Evolutionary conservation across 2,113 vertebrate species (phyloP), one percentile per base, ranked within the genome.

Genomic region (Aleadryas rufinucha): DNA sequence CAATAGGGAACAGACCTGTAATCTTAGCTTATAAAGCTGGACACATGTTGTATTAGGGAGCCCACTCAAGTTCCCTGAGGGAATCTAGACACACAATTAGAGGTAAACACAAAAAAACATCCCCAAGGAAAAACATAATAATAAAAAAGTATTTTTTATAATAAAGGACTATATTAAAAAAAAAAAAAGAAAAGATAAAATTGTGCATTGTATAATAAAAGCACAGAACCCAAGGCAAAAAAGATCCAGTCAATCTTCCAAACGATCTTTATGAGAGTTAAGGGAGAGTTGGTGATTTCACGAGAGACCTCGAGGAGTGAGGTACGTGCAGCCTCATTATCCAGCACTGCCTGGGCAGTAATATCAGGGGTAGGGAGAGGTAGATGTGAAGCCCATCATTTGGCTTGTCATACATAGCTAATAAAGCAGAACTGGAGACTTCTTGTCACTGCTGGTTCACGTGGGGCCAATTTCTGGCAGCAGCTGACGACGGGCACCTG

Each of bases 151-250:
- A 27, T 75, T 84, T 89, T 90, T 95, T 90, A 95, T 93, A 96
- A 95, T 94, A 93, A 96, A 88, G 69, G 61, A 92, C 65, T 59
- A 89, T 88, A 96, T 97, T 95, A 95, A 91, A 87, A 95, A 91
- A 35, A 53, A 50, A 91, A 61, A 52, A 53, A 47, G 28, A 61
- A 87, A 68, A 44, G 35, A 63, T 15, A 13, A 75, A 68, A 15
- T 81, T 87, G 69, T 70, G 23, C n/a, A 64, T 41, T 64, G 11
- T 93, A 96, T 95, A 96, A 97, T 96, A 89, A 94, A 97, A 87
- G 28, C 63, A 84, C 11, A 95, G 86, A 96, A 94, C 96, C 95
- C 86, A 95, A 94, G 96, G 90, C 96, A 90, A 96, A 92, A 89
- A 93, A 39, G 54, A 81, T 63, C 23, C 71, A 88, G 95, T 90